phyloP scores from a whole-genome alignment of 2,797 vertebrate species.

The Pelochelys cantorii region DNA sequence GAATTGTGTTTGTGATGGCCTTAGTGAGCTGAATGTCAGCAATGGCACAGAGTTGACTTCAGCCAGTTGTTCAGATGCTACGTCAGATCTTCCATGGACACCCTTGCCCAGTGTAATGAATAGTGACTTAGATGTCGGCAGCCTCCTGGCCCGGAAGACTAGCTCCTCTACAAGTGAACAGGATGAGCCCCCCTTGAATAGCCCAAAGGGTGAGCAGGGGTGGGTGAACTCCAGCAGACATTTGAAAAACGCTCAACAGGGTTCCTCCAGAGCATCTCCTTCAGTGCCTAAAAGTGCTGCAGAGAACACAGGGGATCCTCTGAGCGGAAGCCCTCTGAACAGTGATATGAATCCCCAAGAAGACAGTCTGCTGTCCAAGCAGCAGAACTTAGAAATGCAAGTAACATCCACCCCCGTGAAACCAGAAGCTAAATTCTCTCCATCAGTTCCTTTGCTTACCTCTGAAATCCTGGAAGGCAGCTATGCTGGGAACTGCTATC shows the following conservation, averaged over 20 bases:
- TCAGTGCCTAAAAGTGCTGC: neutral
- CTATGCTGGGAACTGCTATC: constrained; percentile 86
- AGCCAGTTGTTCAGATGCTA: constrained; percentile 53
- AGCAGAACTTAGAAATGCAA: constrained; percentile 68
- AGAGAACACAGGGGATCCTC: neutral
- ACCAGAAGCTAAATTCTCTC: neutral
- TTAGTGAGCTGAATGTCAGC: constrained; percentile 79
- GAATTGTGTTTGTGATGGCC: constrained; percentile 54
- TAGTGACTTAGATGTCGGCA: constrained; percentile 62
- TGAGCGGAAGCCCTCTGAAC: neutral
- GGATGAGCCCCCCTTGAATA: neutral
- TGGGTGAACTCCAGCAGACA: neutral
- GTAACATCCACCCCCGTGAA: constrained; percentile 91
- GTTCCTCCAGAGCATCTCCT: constrained; percentile 9
- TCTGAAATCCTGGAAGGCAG: constrained; percentile 85
- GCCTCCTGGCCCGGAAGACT: neutral
- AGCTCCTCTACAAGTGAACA: neutral
- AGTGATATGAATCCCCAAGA: neutral
- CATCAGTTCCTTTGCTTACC: neutral
- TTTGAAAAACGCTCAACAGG: constrained; percentile 11
- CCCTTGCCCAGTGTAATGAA: constrained; percentile 61
- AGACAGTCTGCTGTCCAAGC: neutral
- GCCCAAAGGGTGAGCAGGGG: neutral
- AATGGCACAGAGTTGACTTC: constrained; percentile 58
- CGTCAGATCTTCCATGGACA: constrained; percentile 71